A percentile compares a stretch with the other conserved stretches of the same genome.
Evolutionary conservation across 2,888 invertebrate species (phyloP).

Genomic region (Mesorhabditis sp.): DNA sequence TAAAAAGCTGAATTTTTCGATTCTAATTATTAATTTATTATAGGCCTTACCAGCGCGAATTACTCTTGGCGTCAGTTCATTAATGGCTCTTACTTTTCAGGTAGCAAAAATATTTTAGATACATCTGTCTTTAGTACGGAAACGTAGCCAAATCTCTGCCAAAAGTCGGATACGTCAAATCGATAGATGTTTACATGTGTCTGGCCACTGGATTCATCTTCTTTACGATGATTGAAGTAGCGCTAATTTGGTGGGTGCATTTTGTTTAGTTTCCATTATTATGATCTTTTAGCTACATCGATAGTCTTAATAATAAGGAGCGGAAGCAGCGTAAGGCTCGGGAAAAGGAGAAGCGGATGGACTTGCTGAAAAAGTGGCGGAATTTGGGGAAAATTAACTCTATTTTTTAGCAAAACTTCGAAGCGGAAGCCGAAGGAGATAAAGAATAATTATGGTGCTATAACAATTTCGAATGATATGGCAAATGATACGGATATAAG

Average conservation of each 20-base stretch:
- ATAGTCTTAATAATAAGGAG: constrained; percentile 31
- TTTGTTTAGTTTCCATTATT: not conserved
- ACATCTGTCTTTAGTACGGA: constrained; percentile 42
- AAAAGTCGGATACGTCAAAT: constrained; percentile 54
- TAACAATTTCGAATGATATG: constrained; percentile 18
- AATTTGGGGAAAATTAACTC: not conserved
- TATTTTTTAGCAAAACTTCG: constrained; percentile 1
- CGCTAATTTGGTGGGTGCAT: constrained; percentile 39
- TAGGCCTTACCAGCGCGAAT: constrained; percentile 49
- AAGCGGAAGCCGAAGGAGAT: constrained; percentile 23
- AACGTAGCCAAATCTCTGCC: constrained; percentile 52
- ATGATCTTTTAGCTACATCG: constrained; percentile 29
- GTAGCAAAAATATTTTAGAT: constrained; percentile 13
- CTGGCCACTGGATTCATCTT: constrained; percentile 51
- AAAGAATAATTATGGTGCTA: constrained; percentile 29
- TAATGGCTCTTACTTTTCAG: constrained; percentile 52
- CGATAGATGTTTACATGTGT: constrained; percentile 52
- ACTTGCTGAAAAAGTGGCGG: constrained; percentile 17
- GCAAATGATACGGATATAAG: constrained; percentile 21
- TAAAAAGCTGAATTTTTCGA: not conserved
- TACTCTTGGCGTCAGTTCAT: constrained; percentile 46
- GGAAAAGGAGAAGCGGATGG: constrained; percentile 34
- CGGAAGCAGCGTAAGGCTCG: constrained; percentile 26
- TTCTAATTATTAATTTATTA: not conserved
- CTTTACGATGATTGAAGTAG: constrained; percentile 53